Evolutionary conservation across 2,113 vertebrate species (phyloP), one percentile per base, ranked within the genome.

Genomic region (Odontophorus gujanensis): DNA sequence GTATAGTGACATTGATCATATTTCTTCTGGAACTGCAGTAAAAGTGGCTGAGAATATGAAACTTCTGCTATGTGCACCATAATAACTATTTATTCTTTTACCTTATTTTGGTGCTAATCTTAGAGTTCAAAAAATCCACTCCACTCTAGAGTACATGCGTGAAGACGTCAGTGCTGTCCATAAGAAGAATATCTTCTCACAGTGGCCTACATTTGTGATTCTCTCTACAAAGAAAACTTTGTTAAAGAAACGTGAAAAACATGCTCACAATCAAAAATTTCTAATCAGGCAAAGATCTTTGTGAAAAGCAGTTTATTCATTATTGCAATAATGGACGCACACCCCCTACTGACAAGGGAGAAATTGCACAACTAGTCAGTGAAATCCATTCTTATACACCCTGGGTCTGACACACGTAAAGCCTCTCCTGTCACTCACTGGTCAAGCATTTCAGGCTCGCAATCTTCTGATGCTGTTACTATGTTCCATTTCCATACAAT

Each of bases 21-120:
- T 88, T 88, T 88, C 36, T 7, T 42, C 45, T 83, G 36, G 38
- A 90, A 77, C 13, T 58, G 26, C 30, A 80, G 13, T 58, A 57
- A 85, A 92, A 92, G 61, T 69, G 6, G 2, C 38, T 34, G 45
- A 82, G 28, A 69, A 74, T 13, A 34, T 38, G 38, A 79, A n/a
- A 58, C 0, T 4, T 76, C 17, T 68, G 0, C 3, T 21, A 7
- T 53, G 13, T 53, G 5, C 18, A 26, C 26, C 45, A 73, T 61
- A 68, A 47, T 21, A 80, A 62, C 38, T 81, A 76, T 50, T 67
- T 68, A 28, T 53, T n/a, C 21, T 73, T 66, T 81, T 67, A 21
- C 18, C 8, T 75, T 59, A 34, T 20, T 84, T 87, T 50, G 24
- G 40, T 74, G 8, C 3, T 62, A 55, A 74, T 7, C 11, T 61